These are phyloP conservation scores for Alcedo atthis DNA, from an alignment of 2,797 vertebrate species.

Conservation along the genomic window DNA sequence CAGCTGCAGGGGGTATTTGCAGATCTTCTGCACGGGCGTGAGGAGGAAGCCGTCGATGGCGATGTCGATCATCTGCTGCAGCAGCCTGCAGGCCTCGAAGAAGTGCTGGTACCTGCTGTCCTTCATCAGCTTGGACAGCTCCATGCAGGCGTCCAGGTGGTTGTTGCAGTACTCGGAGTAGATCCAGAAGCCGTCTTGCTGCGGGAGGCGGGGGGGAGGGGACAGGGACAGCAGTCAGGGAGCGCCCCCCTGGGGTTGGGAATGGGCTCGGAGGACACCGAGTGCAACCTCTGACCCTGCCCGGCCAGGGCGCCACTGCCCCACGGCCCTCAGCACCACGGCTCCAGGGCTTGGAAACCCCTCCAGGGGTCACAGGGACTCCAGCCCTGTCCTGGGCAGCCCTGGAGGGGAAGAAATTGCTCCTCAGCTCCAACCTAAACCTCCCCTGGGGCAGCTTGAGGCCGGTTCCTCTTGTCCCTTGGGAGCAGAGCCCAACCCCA, in stretches of 20 bases:
- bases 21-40: constrained; percentile 99
- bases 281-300: neutral
- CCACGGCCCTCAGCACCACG: neutral
- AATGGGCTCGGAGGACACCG: too few relatives aligned
- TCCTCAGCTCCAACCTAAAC: too few relatives aligned
- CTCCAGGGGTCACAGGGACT: neutral
- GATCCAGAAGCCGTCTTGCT: constrained; percentile 99
- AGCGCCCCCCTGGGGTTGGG: too few relatives aligned
- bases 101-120: constrained; percentile 98
- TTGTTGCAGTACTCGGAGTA: constrained; percentile 99
- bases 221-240: neutral
- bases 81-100: constrained; percentile 96
- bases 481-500: too few relatives aligned
- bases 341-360: neutral
- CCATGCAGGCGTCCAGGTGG: constrained; percentile 97
- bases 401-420: too few relatives aligned
- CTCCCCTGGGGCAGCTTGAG: too few relatives aligned
- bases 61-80: constrained; percentile 99
- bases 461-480: too few relatives aligned
- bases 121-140: constrained; percentile 97
- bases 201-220: neutral
- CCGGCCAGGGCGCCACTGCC: neutral
- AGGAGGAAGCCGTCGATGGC: constrained; percentile 97
- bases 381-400: neutral
- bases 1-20: constrained; percentile 98